Conservation (phyloP, 2,888 invertebrate species). For the Dasypolia templi region DNA sequence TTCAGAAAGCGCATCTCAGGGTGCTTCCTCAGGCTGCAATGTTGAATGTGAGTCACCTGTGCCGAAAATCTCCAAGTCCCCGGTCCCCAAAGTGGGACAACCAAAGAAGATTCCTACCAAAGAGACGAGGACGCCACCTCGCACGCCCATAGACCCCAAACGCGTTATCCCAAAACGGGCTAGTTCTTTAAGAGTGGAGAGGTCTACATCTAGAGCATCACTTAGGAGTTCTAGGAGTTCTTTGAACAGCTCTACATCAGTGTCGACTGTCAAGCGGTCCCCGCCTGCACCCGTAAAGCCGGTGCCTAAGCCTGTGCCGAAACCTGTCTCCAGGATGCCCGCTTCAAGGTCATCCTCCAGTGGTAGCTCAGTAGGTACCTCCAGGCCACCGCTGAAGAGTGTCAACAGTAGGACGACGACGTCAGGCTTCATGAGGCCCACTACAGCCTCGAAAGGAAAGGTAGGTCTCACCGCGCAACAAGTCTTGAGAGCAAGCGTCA, state of each 20-base stretch:
- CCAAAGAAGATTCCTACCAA: conserved; percentile 89
- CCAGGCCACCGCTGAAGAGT: conserved; percentile 84
- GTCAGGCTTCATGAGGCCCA: conserved; percentile 96
- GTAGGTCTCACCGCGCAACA: conserved; percentile 79
- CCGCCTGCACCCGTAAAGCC: conserved; percentile 87
- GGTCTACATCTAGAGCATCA: conserved; percentile 94
- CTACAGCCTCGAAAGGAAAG: conserved; percentile 95
- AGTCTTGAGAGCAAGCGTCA: conserved; percentile 79
- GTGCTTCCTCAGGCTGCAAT: conserved; percentile 94
- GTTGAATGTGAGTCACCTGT: conserved; percentile 91
- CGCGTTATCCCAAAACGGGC: conserved; percentile 80
- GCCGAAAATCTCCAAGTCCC: conserved; percentile 83
- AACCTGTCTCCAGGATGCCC: conserved; percentile 81
- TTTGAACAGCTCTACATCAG: conserved; percentile 94
- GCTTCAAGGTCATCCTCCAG: conserved; percentile 88
- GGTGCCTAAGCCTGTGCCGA: conserved; percentile 87
- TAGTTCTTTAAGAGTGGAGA: conserved; percentile 91
- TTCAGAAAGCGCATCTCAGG: conserved; percentile 96
- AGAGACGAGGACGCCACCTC: conserved; percentile 85
- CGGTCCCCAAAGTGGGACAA: conserved; percentile 70
- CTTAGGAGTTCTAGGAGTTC: conserved; percentile 96
- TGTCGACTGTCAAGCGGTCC: conserved; percentile 94
- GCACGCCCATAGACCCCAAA: conserved; percentile 79
- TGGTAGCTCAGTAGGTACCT: conserved; percentile 88
- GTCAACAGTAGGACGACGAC: conserved; percentile 75